Evolutionary conservation across 2,888 invertebrate species (phyloP).

Genomic region (Camponotus fellah): DNA sequence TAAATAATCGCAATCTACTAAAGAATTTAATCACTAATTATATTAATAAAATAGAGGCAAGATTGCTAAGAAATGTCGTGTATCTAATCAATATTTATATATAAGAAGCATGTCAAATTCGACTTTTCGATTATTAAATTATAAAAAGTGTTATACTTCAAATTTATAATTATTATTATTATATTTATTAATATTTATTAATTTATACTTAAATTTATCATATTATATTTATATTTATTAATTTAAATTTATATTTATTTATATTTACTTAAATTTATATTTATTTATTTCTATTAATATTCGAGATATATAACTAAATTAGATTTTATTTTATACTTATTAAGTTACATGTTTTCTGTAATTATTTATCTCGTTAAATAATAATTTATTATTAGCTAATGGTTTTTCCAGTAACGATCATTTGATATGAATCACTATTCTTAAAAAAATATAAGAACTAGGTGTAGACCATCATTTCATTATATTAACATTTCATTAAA

Average conservation of each 20-base stretch:
- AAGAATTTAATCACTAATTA: not conserved
- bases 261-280: too few species aligned
- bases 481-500: constrained; percentile 3
- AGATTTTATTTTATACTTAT: not conserved
- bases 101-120: too few species aligned
- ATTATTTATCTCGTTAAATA: not conserved
- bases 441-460: constrained; percentile 19
- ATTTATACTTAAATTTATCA: too few species aligned
- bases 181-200: too few species aligned
- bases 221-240: too few species aligned
- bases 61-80: not conserved
- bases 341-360: not conserved
- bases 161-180: too few species aligned
- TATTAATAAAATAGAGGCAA: not conserved
- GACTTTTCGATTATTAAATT: too few species aligned
- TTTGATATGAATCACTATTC: constrained; percentile 17
- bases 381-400: constrained; percentile 9
- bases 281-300: too few species aligned
- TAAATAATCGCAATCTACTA: not conserved
- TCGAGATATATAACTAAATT: not conserved
- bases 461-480: constrained; percentile 4
- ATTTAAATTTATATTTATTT: too few species aligned
- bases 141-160: too few species aligned
- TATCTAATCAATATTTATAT: too few species aligned
- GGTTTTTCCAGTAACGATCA: not conserved